A percentile compares a stretch with the other conserved stretches of the same genome.
These are phyloP conservation scores for Gyps fulvus DNA, from an alignment of 2,113 vertebrate genomes.

Conservation along the genomic window DNA sequence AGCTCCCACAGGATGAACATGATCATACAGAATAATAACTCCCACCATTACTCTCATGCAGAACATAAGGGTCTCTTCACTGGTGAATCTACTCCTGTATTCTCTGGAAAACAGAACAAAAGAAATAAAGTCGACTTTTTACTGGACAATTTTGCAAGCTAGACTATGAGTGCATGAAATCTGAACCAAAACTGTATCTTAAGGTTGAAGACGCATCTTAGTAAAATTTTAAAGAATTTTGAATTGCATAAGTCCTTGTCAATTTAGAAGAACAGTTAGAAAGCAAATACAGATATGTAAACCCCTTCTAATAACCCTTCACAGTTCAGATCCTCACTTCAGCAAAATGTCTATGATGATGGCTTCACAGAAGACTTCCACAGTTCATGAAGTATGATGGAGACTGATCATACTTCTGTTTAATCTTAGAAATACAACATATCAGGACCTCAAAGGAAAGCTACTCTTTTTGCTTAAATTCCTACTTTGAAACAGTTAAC, in stretches of 20 bases:
- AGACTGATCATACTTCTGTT: background rate
- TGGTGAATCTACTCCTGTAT: constrained; percentile 93
- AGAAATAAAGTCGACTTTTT: background rate
- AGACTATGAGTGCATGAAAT: background rate
- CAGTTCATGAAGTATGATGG: background rate
- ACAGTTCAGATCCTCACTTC: background rate
- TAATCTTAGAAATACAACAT: background rate
- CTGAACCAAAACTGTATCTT: background rate
- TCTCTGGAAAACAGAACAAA: constrained; percentile 78
- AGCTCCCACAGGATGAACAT: constrained; percentile 95
- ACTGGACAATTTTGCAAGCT: background rate
- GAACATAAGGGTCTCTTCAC: constrained; percentile 93
- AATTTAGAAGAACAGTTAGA: background rate
- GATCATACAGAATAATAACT: constrained; percentile 97
- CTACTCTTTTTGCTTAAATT: background rate
- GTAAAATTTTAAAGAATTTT: background rate
- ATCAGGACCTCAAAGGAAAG: background rate
- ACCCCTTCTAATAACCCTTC: background rate
- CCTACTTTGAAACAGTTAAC: background rate
- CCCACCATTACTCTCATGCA: constrained; percentile 99
- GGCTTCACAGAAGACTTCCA: background rate
- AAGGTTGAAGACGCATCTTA: background rate
- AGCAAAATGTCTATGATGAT: background rate
- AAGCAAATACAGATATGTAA: background rate
- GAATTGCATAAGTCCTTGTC: background rate